Conservation (phyloP, 2,113 vertebrate genomes). For the Atlantisia rogersi region DNA sequence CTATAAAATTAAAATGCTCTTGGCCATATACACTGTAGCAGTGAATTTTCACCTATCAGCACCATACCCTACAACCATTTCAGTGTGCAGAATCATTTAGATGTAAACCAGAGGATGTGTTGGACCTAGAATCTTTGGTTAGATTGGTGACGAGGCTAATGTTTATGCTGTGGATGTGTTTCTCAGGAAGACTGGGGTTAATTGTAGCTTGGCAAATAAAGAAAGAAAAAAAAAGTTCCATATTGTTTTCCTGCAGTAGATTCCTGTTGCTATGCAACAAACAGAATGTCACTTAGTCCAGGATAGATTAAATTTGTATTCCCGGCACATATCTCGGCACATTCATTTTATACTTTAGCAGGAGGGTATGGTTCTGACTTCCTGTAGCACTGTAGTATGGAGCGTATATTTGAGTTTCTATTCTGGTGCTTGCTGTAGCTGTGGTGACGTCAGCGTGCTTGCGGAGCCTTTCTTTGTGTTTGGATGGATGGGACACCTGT, state of each 20-base stretch:
- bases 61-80: neutral
- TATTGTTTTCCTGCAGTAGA: constrained; percentile 73
- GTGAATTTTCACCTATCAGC: neutral
- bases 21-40: neutral
- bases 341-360: constrained; percentile 67
- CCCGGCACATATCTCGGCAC: constrained; percentile 58
- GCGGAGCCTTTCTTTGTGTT: constrained; percentile 54
- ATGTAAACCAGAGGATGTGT: neutral
- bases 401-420: constrained; percentile 41
- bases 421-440: constrained; percentile 56
- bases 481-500: constrained; percentile 25
- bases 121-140: neutral
- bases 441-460: constrained; percentile 29
- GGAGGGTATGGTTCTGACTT: constrained; percentile 56
- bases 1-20: neutral
- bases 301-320: constrained; percentile 75
- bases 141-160: neutral
- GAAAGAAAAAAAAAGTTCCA: constrained; percentile 59
- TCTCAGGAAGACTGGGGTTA: constrained; percentile 62
- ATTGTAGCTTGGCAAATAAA: constrained; percentile 66
- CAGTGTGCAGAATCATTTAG: neutral
- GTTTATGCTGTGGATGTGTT: neutral
- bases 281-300: constrained; percentile 69
- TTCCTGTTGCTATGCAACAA: constrained; percentile 79
- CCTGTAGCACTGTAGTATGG: constrained; percentile 53